A percentile compares a stretch with the other conserved stretches of the same genome.
These are phyloP conservation scores for Macrotus californicus DNA, from an alignment of 2,113 vertebrate genomes.

Conservation along the genomic window DNA sequence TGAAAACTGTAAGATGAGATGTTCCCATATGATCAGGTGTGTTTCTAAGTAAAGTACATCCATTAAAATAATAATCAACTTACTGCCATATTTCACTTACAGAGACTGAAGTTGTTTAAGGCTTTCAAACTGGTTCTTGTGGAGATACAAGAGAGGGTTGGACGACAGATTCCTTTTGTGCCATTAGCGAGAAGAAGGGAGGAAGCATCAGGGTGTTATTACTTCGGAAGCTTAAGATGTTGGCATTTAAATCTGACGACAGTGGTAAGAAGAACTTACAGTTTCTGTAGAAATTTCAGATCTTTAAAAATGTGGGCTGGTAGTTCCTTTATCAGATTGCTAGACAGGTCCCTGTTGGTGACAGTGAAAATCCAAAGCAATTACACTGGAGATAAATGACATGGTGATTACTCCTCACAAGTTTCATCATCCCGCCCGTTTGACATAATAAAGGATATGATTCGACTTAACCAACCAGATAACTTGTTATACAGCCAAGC, in stretches of 20 bases:
- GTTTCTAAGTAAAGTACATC: not conserved
- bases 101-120: conserved; percentile 85
- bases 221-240: conserved; percentile 34
- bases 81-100: conserved; percentile 74
- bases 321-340: conserved; percentile 80
- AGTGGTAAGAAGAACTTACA: conserved; percentile 75
- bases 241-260: conserved; percentile 31
- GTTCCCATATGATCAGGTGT: not conserved
- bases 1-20: not conserved
- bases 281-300: conserved; percentile 81
- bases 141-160: conserved; percentile 80
- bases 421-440: not conserved
- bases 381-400: conserved; percentile 3
- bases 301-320: conserved; percentile 78
- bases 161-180: conserved; percentile 84
- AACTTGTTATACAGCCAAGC: not conserved
- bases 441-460: conserved; percentile 25
- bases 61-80: not conserved
- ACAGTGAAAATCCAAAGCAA: conserved; percentile 45
- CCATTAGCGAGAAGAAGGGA: conserved; percentile 40
- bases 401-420: not conserved
- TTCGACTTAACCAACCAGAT: not conserved
- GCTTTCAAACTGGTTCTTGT: conserved; percentile 77
- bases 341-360: conserved; percentile 78
- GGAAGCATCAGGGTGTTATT: conserved; percentile 15